These are phyloP conservation scores for Zele albiditarsus DNA, from an alignment of 2,888 invertebrate species.

Conservation along the genomic window DNA sequence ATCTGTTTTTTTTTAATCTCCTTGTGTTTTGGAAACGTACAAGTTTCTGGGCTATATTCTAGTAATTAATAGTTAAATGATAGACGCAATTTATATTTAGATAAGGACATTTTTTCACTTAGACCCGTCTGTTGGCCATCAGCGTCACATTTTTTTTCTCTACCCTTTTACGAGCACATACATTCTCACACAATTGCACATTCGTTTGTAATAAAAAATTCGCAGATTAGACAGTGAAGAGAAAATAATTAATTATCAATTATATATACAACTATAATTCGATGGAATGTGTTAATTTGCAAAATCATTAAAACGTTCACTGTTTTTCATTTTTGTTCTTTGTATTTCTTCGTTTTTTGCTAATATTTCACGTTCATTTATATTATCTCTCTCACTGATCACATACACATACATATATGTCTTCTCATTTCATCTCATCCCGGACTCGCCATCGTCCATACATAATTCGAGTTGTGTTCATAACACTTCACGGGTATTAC, in stretches of 20 bases:
- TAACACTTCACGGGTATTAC: conserved; percentile 48
- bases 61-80: conserved; percentile 48
- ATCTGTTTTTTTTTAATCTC: conserved; percentile 44
- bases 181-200: conserved; percentile 46
- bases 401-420: background rate
- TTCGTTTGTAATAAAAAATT: conserved; percentile 30
- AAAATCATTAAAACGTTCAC: conserved; percentile 38
- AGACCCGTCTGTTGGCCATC: too few relatives aligned
- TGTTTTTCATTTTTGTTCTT: conserved; percentile 7
- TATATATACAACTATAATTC: conserved; percentile 41
- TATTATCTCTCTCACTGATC: background rate
- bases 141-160: background rate
- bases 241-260: conserved; percentile 37
- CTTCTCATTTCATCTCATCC: conserved; percentile 30
- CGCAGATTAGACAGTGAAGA: conserved; percentile 32
- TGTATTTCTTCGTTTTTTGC: conserved; percentile 37
- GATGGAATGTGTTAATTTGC: conserved; percentile 40
- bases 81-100: conserved; percentile 36
- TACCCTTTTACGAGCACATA: background rate
- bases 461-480: conserved; percentile 10
- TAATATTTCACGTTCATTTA: background rate
- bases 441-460: conserved; percentile 37
- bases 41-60: conserved; percentile 46
- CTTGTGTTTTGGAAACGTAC: conserved; percentile 33
- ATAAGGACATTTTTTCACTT: background rate